Evolutionary conservation across 2,888 invertebrate species (phyloP).

Genomic region (Ormyrus rosae): DNA sequence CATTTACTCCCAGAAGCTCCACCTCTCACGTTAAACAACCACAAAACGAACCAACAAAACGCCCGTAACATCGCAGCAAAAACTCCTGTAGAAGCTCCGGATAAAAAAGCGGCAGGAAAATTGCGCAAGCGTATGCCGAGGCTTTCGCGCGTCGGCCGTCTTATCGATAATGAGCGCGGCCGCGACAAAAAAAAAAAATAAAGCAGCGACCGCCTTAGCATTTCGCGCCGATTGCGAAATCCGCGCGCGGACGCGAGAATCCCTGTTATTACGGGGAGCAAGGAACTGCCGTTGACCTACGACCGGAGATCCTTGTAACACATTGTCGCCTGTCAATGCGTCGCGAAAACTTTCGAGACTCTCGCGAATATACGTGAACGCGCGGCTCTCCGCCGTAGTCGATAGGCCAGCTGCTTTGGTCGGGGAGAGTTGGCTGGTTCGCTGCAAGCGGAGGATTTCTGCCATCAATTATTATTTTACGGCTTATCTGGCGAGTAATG

Average conservation of each 20-base stretch:
- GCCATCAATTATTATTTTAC: constrained; percentile 6
- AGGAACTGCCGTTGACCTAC: not conserved
- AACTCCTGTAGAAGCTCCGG: no score
- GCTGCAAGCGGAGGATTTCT: not conserved
- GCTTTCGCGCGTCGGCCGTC: constrained; percentile 11
- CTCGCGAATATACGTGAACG: no score
- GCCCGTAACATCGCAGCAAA: no score
- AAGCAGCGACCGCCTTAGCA: not conserved
- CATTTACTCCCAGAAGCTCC: no score
- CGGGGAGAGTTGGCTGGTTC: not conserved
- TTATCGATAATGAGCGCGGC: constrained; percentile 4
- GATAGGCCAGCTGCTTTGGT: not conserved
- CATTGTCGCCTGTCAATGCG: constrained; percentile 53
- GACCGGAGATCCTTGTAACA: constrained; percentile 67
- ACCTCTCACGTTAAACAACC: no score
- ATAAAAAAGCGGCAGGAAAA: not conserved
- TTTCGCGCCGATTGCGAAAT: not conserved
- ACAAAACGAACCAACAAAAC: no score
- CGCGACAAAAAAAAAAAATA: no score
- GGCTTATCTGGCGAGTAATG: not conserved
- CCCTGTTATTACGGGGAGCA: not conserved
- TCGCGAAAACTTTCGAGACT: constrained; percentile 56
- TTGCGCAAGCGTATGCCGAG: constrained; percentile 5
- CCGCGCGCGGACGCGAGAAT: not conserved
- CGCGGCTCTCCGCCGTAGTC: not conserved